Base-by-base conservation (phyloP, 2,888 invertebrate species). In the Caradrina clavipalpis region DNA sequence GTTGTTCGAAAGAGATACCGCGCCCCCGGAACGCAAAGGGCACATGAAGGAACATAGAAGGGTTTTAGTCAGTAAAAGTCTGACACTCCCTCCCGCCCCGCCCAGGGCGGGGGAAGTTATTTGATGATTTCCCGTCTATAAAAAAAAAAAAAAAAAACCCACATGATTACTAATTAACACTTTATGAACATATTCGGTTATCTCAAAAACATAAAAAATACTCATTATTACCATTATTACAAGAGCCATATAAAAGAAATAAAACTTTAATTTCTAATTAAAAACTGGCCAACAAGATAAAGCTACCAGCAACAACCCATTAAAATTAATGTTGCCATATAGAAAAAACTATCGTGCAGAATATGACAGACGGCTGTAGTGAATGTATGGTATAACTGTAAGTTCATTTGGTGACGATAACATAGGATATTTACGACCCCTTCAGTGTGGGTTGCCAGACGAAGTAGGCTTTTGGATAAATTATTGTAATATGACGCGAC, bases 351-450 rank as follows among this genome's bases (percentile, higher is more conserved):
- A 69, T 59, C 68, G 64, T 72, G 74, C 59, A 60, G 57, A 78
- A 82, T 72, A 78, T 78, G 79, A 78, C 62, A 78, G 78, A 68
- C 58, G 55, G 49, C 21, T 63, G 62, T 65, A 50, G 55, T 62
- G 39, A 51, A 63, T 54, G 50, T 72, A 74, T 80, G 75, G 61
- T 67, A 59, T 50, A 71, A 60, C 64, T 58, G 72, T 64, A 69
- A 73, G 62, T 78, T 78, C 63, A 64, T 69, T 85, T 78, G 78
- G 74, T 79, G 62, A 66, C 71, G 70, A 85, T 83, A 85, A 83
- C 70, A 72, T 77, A 54, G 26, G 35, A 39, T 73, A 83, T 85
- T 83, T 83, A 83, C 49, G 74, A 77, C 63, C 68, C 74, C 75
- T 73, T 83, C 78, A 65, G 49, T 66, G 8, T 45, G 39, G 45